Percentiles rank a stretch among this genome's conserved stretches.
Conservation (phyloP, 2,113 vertebrate genomes). For the Triplophysa dalaica region DNA sequence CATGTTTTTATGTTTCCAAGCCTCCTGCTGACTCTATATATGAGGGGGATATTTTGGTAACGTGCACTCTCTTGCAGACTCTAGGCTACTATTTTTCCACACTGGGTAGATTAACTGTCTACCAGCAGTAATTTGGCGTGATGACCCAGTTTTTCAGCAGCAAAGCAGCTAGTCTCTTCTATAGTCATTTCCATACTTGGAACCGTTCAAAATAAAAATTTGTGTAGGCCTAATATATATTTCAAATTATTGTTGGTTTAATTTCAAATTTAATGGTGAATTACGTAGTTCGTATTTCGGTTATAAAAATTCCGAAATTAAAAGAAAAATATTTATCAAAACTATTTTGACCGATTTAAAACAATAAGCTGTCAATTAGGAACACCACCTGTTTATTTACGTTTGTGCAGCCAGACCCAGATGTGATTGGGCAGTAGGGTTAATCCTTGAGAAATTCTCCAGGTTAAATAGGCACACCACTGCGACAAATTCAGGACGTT, state of each 20-base stretch:
- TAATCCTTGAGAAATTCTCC: constrained; percentile 30
- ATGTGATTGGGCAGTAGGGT: constrained; percentile 34
- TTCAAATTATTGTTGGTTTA: too few relatives aligned
- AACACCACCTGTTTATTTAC: constrained; percentile 7
- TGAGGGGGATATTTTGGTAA: neutral
- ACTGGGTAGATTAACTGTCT: neutral
- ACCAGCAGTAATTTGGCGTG: constrained; percentile 17
- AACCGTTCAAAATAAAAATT: neutral
- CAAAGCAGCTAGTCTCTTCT: constrained; percentile 9
- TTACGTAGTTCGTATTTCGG: too few relatives aligned
- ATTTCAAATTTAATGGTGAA: too few relatives aligned
- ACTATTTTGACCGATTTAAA: too few relatives aligned
- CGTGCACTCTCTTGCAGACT: constrained; percentile 4
- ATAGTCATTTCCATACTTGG: neutral
- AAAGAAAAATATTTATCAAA: too few relatives aligned
- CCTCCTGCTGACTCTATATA: neutral
- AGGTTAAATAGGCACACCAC: constrained; percentile 13
- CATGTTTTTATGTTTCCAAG: neutral
- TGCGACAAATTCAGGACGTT: neutral
- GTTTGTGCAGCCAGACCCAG: neutral
- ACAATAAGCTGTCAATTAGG: neutral
- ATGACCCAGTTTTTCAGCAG: constrained; percentile 27
- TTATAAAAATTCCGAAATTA: too few relatives aligned
- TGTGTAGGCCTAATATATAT: neutral
- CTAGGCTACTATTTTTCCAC: neutral